Conservation (phyloP, 2,888 invertebrate species). For the Myathropa florea region DNA sequence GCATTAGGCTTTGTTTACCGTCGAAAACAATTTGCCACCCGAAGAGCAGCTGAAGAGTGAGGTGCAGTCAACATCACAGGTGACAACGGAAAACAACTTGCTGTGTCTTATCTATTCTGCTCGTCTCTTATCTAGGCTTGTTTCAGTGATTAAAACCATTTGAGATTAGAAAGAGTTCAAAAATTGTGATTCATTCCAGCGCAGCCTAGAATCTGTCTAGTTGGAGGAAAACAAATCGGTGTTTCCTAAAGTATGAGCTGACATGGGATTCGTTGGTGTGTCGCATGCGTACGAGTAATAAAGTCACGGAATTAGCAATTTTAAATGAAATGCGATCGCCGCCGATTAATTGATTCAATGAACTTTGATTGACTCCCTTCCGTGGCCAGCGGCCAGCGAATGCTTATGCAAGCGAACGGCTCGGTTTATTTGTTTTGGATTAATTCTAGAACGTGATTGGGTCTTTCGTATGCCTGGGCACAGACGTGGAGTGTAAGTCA, state of each 20-base stretch:
- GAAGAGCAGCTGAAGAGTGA: neutral
- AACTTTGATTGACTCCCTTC: conserved; percentile 25
- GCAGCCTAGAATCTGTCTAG: neutral
- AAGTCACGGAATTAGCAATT: conserved; percentile 12
- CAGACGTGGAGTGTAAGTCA: neutral
- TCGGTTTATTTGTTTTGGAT: neutral
- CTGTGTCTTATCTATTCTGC: neutral
- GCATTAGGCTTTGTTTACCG: neutral
- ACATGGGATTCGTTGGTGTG: neutral
- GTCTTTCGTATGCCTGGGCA: neutral
- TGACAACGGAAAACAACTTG: neutral
- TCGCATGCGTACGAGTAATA: neutral
- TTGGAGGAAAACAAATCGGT: neutral
- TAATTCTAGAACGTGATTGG: neutral
- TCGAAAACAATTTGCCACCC: neutral
- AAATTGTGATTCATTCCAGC: neutral
- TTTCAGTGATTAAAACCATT: neutral
- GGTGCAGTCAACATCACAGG: neutral
- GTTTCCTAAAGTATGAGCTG: neutral
- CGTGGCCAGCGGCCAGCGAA: neutral
- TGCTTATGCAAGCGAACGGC: neutral
- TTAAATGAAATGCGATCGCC: neutral
- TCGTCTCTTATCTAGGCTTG: neutral
- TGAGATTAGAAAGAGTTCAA: neutral
- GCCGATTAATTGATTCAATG: conserved; percentile 13